Evolutionary conservation across 2,113 vertebrate species (phyloP).

Genomic region (Gallinago undulata): DNA sequence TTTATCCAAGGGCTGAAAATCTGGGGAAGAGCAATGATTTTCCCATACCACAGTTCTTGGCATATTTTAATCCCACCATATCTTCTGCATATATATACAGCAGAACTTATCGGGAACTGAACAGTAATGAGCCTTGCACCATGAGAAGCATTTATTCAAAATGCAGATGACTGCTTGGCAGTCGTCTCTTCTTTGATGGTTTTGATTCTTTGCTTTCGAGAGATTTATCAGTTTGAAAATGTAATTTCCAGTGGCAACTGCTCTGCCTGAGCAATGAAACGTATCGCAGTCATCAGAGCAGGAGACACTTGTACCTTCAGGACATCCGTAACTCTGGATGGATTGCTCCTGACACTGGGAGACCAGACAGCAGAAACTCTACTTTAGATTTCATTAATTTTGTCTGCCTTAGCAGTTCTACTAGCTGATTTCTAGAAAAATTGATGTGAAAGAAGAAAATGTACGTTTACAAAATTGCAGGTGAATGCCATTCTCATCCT

Average conservation of each 20-base stretch:
- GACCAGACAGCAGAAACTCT: conserved; percentile 31
- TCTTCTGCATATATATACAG: not conserved
- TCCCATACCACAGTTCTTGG: not conserved
- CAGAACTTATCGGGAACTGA: not conserved
- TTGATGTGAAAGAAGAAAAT: not conserved
- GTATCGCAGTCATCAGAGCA: conserved; percentile 11
- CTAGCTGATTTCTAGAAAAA: conserved; percentile 42
- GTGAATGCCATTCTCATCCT: conserved; percentile 20
- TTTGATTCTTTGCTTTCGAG: conserved; percentile 35
- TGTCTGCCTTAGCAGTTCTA: conserved; percentile 44
- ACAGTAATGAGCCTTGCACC: not conserved
- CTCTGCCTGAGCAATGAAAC: conserved; percentile 52
- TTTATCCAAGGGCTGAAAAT: not conserved
- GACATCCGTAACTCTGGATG: conserved; percentile 51
- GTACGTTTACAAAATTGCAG: not conserved
- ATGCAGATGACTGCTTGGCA: not conserved
- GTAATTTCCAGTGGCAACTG: conserved; percentile 49
- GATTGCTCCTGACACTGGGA: conserved; percentile 65
- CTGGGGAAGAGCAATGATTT: not conserved
- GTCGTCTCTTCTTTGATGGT: not conserved
- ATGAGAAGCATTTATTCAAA: not conserved
- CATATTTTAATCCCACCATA: not conserved
- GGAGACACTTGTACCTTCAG: conserved; percentile 23
- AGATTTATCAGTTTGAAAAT: conserved; percentile 55
- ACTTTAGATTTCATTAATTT: conserved; percentile 27